phyloP scores from a whole-genome alignment of 2,797 vertebrate species.

The Brachymystax lenok region DNA sequence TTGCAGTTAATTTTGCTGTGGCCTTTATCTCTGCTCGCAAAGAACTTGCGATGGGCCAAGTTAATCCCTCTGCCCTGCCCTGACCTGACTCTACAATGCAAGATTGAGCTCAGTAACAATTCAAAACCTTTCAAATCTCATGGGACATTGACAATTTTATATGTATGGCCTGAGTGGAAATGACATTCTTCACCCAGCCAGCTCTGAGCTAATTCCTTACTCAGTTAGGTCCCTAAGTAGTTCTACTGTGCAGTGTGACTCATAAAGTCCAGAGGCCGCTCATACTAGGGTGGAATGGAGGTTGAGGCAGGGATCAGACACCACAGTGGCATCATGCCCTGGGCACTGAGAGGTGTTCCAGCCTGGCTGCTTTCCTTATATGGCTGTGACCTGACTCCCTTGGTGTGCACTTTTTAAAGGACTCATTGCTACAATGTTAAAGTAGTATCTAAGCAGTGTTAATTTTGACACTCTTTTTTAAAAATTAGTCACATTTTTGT shows the following conservation, averaged over 20 bases:
- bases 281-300: constrained; percentile 66
- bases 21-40: not conserved
- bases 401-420: not conserved
- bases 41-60: not conserved
- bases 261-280: constrained; percentile 61
- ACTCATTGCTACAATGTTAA: not conserved
- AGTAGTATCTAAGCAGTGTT: not conserved
- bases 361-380: constrained; percentile 56
- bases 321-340: constrained; percentile 32
- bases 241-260: constrained; percentile 46
- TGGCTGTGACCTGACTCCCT: constrained; percentile 44
- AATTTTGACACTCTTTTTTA: no score
- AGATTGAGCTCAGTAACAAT: not conserved
- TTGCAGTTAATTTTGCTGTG: not conserved
- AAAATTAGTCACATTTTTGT: no score
- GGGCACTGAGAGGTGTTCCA: constrained; percentile 60
- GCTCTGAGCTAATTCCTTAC: not conserved
- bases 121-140: not conserved
- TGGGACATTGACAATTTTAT: not conserved
- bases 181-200: not conserved
- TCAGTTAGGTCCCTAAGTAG: not conserved
- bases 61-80: not conserved
- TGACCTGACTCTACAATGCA: not conserved
- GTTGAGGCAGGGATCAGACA: constrained; percentile 55
- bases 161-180: not conserved